Percentiles rank a stretch among this genome's conserved stretches.
Conservation (phyloP, 2,113 vertebrate species). For the Tor tambroides region DNA sequence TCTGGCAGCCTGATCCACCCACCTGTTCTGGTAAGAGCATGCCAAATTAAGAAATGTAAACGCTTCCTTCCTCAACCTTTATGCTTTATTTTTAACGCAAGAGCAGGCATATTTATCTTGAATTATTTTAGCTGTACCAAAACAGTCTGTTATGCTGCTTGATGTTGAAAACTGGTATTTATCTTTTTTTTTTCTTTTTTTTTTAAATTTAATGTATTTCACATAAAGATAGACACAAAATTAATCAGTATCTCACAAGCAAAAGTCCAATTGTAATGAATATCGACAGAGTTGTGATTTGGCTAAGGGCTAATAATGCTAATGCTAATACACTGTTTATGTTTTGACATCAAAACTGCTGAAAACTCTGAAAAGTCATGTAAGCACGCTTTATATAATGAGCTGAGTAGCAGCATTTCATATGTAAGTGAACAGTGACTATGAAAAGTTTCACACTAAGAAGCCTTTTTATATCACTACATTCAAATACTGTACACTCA, state of each 20-base stretch:
- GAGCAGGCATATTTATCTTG: neutral
- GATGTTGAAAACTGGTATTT: neutral
- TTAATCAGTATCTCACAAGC: neutral
- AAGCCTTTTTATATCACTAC: neutral
- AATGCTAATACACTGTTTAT: neutral
- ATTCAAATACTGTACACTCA: neutral
- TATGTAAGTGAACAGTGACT: neutral
- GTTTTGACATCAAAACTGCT: neutral
- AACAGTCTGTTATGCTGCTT: neutral
- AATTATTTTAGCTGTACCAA: neutral
- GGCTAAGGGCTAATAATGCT: neutral
- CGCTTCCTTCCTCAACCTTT: neutral
- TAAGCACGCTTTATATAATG: neutral
- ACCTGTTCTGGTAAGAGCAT: slow-evolving; percentile 59
- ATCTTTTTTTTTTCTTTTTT: neutral
- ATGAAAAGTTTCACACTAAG: neutral
- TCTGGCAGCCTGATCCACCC: slow-evolving; percentile 97
- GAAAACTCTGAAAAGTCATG: neutral
- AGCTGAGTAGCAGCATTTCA: neutral
- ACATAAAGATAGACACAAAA: neutral
- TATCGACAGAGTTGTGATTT: neutral
- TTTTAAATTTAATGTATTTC: neutral
- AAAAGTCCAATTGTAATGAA: neutral
- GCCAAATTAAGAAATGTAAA: neutral
- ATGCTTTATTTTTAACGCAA: neutral